phyloP scores from a whole-genome alignment of 2,797 vertebrate species.

The Pampus argenteus region DNA sequence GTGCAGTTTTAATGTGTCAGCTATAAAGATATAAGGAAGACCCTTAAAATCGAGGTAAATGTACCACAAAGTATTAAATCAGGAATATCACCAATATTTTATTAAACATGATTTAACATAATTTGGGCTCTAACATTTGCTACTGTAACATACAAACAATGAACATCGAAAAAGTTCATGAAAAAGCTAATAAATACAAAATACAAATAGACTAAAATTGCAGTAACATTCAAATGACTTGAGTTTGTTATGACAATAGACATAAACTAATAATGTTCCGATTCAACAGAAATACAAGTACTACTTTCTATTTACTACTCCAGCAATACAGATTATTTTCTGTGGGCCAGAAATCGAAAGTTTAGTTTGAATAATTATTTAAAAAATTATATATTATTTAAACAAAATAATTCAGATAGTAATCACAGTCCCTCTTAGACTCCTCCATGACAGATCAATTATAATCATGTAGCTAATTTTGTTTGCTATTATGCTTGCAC shows the following conservation, averaged over 20 bases:
- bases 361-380: slow-evolving; percentile 3
- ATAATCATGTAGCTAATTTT: slow-evolving; percentile 24
- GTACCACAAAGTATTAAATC: slow-evolving; percentile 15
- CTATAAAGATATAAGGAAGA: not conserved
- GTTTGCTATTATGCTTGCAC: slow-evolving; percentile 22
- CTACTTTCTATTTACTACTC: too few species aligned
- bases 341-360: not conserved
- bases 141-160: slow-evolving; percentile 28
- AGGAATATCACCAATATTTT: slow-evolving; percentile 32
- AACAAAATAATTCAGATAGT: slow-evolving; percentile 25
- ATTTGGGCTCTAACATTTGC: slow-evolving; percentile 37
- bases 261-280: not conserved
- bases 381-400: slow-evolving; percentile 17
- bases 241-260: slow-evolving; percentile 50
- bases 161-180: slow-evolving; percentile 58
- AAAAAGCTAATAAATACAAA: slow-evolving; percentile 58
- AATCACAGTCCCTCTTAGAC: slow-evolving; percentile 11
- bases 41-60: slow-evolving; percentile 7
- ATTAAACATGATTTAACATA: slow-evolving; percentile 27
- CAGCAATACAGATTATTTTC: not conserved
- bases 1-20: slow-evolving; percentile 7
- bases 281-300: slow-evolving; percentile 2
- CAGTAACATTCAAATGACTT: slow-evolving; percentile 51
- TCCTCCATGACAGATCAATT: slow-evolving; percentile 9
- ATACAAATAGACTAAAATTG: slow-evolving; percentile 45